Percentiles rank a stretch among this genome's conserved stretches.
Evolutionary conservation across 1,140 invertebrate species (phyloP).

Genomic region (Rhopalosiphum padi): DNA sequence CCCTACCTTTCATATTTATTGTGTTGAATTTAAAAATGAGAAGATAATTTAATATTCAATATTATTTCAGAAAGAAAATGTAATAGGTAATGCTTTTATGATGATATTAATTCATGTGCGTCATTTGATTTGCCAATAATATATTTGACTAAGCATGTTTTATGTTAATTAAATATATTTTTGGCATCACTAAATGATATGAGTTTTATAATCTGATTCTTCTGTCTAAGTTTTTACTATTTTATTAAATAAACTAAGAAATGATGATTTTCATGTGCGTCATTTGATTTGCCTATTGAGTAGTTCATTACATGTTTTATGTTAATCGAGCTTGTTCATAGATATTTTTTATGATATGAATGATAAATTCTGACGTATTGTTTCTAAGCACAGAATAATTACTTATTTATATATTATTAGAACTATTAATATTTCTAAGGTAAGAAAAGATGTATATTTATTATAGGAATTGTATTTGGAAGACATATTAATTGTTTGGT

Average conservation of each 20-base stretch:
- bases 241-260: background rate
- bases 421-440: background rate
- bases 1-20: too few relatives aligned
- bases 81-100: background rate
- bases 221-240: background rate
- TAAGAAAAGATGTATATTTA: background rate
- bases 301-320: slow-evolving; percentile 17
- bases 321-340: background rate
- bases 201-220: background rate
- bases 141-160: slow-evolving; percentile 26
- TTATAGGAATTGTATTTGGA: too few relatives aligned
- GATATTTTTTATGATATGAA: slow-evolving; percentile 1
- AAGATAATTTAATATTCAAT: too few relatives aligned
- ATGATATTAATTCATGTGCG: slow-evolving; percentile 50
- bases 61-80: too few relatives aligned
- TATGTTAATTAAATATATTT: slow-evolving; percentile 57
- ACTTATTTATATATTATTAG: background rate
- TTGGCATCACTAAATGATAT: slow-evolving; percentile 26
- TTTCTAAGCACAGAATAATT: background rate
- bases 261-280: background rate
- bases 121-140: slow-evolving; percentile 53
- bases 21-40: too few relatives aligned
- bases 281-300: background rate
- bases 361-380: background rate
- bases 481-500: too few relatives aligned